phyloP scores from a whole-genome alignment of 2,797 vertebrate genomes.

The Enteromius radiatus region DNA sequence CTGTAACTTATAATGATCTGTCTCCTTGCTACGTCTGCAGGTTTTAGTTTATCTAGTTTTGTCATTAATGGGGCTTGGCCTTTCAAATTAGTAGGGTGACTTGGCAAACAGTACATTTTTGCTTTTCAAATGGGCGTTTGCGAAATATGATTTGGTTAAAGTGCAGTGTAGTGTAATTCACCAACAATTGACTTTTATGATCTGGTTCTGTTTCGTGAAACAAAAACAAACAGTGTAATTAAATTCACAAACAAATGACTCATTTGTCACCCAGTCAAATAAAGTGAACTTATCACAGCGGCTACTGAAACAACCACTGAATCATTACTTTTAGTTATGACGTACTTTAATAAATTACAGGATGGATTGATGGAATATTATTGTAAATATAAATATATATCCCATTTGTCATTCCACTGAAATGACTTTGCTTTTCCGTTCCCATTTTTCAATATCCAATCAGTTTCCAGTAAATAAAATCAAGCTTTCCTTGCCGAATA shows the following conservation, averaged over 20 bases:
- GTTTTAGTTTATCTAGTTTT: conserved; percentile 51
- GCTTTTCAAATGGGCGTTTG: neutral
- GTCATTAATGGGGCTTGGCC: conserved; percentile 45
- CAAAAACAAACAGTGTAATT: neutral
- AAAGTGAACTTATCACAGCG: neutral
- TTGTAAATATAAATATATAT: neutral
- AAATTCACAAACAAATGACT: neutral
- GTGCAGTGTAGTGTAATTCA: neutral
- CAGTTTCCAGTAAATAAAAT: neutral
- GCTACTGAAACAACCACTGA: neutral
- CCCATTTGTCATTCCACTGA: neutral
- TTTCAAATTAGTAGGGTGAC: conserved; percentile 56
- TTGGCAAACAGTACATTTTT: conserved; percentile 56
- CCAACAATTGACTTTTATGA: neutral
- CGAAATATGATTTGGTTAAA: neutral
- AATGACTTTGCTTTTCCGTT: conserved; percentile 9
- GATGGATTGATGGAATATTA: neutral
- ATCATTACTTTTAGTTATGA: neutral
- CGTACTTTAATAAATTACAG: neutral
- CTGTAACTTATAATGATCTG: conserved; percentile 64
- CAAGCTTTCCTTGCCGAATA: neutral
- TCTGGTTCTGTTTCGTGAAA: neutral
- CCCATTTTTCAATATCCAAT: neutral
- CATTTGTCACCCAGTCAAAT: neutral
- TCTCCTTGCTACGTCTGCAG: conserved; percentile 49